Conservation (phyloP, 2,797 vertebrate species). For the Amblyraja radiata region DNA sequence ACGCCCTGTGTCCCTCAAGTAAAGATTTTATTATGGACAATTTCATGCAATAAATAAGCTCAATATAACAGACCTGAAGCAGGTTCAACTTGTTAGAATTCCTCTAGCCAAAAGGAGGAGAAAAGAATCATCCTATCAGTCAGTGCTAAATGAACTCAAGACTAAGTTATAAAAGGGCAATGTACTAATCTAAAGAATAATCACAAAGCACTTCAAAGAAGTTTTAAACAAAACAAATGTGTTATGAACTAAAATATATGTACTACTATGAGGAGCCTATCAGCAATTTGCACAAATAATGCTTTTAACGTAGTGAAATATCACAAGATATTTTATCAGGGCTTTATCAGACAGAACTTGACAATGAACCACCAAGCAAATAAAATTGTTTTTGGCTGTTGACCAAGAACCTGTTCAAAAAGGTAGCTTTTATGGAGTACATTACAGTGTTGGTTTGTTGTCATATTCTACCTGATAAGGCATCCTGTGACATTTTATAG, state of each 20-base stretch:
- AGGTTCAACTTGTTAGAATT: background rate
- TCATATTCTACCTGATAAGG: too few species aligned
- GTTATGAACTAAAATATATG: background rate
- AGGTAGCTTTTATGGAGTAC: background rate
- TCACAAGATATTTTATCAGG: background rate
- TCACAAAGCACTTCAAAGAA: background rate
- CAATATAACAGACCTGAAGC: background rate
- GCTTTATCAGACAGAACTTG: background rate
- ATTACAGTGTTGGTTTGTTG: background rate
- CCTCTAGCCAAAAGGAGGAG: background rate
- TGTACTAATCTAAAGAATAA: background rate
- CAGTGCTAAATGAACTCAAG: background rate
- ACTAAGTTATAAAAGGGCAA: background rate
- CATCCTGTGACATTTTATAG: too few species aligned
- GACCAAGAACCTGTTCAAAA: background rate
- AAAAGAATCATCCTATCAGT: background rate
- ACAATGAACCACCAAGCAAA: background rate
- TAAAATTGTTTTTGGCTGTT: background rate
- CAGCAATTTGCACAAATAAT: background rate
- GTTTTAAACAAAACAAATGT: background rate
- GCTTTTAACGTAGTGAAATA: background rate
- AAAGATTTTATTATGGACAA: background rate
- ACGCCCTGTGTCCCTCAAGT: background rate
- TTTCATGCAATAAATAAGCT: background rate
- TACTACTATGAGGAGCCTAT: background rate